Evolutionary conservation across 2,797 vertebrate genomes (phyloP), one percentile per base, ranked within the genome.

Genomic region (Apogon hyalosoma): DNA sequence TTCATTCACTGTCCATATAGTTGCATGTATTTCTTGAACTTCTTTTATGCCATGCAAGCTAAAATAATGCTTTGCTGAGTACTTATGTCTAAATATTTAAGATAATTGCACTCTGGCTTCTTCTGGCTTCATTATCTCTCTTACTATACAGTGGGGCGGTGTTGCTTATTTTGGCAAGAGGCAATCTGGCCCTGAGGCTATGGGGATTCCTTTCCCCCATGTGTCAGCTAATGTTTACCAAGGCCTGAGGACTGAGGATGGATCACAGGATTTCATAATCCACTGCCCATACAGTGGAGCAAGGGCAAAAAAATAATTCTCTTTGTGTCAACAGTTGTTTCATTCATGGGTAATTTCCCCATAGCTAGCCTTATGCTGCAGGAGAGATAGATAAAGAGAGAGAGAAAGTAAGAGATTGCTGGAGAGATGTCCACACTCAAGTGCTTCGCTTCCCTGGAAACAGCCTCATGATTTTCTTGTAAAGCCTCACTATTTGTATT

Each of bases 271-370:
- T 91, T 93, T 90, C 76, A 88, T 90, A 89, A 93, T 91, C 88
- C 90, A 81, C 77, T 86, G 89, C 85, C 80, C 69, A 43, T 81
- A 83, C 77, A 86, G 74, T 85, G 79, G 73, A 83, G 81, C 84
- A 86, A 87, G 86, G 82, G 67, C 79, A 82, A 84, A 77, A 87
- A 90, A 88, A 90, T 65, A 75, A 92, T 89, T 90, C 77, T 87
- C 86, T 90, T 86, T 90, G 86, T 91, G 92, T 93, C 91, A 92
- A 93, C 91, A 92, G 87, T 90, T 88, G 87, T 92, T 92, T 92
- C 83, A 91, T 90, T 93, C 84, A 89, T 85, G 88, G 88, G 82
- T 90, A 91, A 92, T 92, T 92, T 93, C 87, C 86, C 76, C 69
- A 72, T 80, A 83, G 87, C 83, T 77, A 69, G 64, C 83, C 66